Base-by-base conservation (phyloP, 2,797 vertebrate species). In the Pseudochaenichthys georgianus region DNA sequence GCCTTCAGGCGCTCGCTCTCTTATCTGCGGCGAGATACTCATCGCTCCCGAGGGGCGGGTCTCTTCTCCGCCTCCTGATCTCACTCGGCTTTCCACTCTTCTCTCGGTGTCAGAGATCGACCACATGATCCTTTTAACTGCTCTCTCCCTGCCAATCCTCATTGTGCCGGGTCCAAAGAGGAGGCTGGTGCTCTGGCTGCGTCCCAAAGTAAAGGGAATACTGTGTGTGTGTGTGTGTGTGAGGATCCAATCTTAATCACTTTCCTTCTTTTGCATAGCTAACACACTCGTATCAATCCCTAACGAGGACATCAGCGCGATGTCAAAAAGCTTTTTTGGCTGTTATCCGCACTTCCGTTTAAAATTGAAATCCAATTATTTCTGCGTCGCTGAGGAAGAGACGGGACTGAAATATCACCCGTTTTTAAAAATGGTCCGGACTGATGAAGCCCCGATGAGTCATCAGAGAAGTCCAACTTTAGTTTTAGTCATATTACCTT, bases 21-120 rank as follows among this genome's bases (percentile, higher is more conserved):
- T 92, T 91, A 92, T 92, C 90, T 64, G 70, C 38, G 38, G 74
- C 69, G 78, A 82, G 91, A 92, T 88, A 87, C 71, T 69, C 78
- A 93, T 93, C 88, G 59, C 60, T 87, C 88, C 85, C 72, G 1
- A 28, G 84, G 87, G 91, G 79, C 78, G 73, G 82, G n/a, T 81
- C 65, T 42, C 74, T 66, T 64, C 73, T 51, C 43, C 66, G 73
- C 70, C 31, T 73, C 60, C 69, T 72, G 75, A 76, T 80, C 78
- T 81, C 67, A 28, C 11, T 52, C 69, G 76, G 57, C 34, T 75
- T 76, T 77, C 77, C 64, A 58, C 77, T 81, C 78, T 78, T 75
- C 64, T 67, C 42, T 66, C 41, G 53, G 54, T 73, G 67, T 77
- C 64, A 75, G 52, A 66, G 71, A 77, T 70, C 34, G 34, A 73